Evolutionary conservation across 2,888 invertebrate genomes (phyloP), one percentile per base, ranked within the genome.

Genomic region (Nebria brevicollis): DNA sequence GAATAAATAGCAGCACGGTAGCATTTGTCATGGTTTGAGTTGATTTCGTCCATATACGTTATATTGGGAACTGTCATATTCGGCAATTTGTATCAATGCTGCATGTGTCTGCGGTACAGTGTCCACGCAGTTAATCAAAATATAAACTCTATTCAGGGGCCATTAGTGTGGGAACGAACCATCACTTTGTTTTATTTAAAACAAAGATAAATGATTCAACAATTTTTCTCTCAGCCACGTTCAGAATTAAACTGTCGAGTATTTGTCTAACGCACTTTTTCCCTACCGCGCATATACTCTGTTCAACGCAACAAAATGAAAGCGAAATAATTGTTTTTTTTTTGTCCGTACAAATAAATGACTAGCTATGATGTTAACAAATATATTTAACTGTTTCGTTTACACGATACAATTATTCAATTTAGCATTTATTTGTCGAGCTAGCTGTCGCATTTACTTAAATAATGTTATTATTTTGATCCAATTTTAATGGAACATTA

Each of bases 171-270:
- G 13, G 15, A 54, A 75, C 75, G 73, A 73, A 42, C 42, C 70
- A 66, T 70, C 70, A 66, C 73, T 66, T 80, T 72, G 80, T 72
- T 80, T 80, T 80, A 80, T 80, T 80, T 72, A 80, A 79, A 80
- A 80, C 80, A 80, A 80, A 80, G 80, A 80, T 80, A 80, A 80
- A 80, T 80, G 80, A 80, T 75, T 72, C 54, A 75, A 70, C 75
- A 34, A 80, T 80, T 80, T 80, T 80, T 80, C 80, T 80, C 75
- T 6, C 65, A n/a, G 70, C 66, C 25, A 41, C 70, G 68, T 70
- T 80, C 68, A 75, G 80, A 72, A 79, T 79, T 74, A 75, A 80
- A 80, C 75, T 80, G 80, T 80, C 80, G 80, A 68, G 75, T 80
- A 80, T 80, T 80, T 80, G 80, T 79, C 79, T 79, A 68, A 64